Evolutionary conservation across 1,140 invertebrate species (phyloP), one percentile per base, ranked within the genome.

Genomic region (Bombus impatiens): DNA sequence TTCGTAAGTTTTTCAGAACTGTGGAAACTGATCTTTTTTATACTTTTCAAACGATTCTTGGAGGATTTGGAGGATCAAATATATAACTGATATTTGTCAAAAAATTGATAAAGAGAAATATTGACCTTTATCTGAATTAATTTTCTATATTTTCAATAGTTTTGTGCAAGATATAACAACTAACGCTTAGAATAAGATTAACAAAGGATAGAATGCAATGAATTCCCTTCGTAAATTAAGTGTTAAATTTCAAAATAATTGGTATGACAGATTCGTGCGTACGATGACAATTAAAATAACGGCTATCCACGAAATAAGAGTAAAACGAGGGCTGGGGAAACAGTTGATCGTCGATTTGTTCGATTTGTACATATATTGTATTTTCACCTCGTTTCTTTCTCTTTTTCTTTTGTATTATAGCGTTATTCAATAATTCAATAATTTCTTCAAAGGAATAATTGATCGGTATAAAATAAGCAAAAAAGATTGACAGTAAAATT

Each of bases 391-490:
- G 12, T 37, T 57, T 65, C 47, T 47, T 47, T 22, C 18, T 22
- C 15, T 53, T 53, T 47, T 18, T 47, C 15, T 32, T 59, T 86
- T 28, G 40, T 13, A 59, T 86, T 84, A 82, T 22, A 25, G 15
- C 1, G 32, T 15, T 65, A 6, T 65, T 65, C 47, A 25, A 68
- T 53, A 35, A 32, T 32, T 53, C 42, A n/a, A 74, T 87, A 86
- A 87, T 86, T 86, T 74, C 57, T 47, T 53, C 5, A 32, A 86
- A 76, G 22, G 78, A 74, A 72, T 62, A 47, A 47, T 25, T 37
- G 65, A 32, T 40, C 18, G 28, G 28, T 42, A 53, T 6, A 25
- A 59, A n/a, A 47, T 18, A 53, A 47, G 13, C 0, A 37, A 53
- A n/a, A 40, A 22, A 37, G 32, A 37, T 35, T 25, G 32, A 37